phyloP scores from a whole-genome alignment of 2,888 invertebrate species.

The Drosophila seclusa region DNA sequence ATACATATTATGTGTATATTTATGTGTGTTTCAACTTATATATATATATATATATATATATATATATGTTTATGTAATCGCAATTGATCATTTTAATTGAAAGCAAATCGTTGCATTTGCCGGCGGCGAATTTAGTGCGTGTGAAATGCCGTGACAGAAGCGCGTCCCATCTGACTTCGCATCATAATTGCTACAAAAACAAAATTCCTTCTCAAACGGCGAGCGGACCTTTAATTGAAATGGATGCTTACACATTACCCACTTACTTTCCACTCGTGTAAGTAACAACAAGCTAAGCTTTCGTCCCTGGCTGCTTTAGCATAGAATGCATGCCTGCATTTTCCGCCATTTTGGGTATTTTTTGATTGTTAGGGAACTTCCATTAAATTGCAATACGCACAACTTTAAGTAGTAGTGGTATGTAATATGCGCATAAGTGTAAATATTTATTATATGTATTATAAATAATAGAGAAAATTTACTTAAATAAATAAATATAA shows the following conservation, averaged over 20 bases:
- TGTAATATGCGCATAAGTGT: background rate
- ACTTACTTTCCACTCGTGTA: slow-evolving; percentile 73
- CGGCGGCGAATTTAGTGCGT: background rate
- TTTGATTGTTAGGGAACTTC: background rate
- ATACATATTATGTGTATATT: background rate
- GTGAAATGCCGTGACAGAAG: background rate
- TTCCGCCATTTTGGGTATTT: background rate
- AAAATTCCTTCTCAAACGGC: background rate
- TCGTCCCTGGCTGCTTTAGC: background rate
- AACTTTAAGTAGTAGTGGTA: background rate
- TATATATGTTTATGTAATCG: background rate
- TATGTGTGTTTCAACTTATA: background rate
- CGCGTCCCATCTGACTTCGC: no score
- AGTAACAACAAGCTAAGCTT: slow-evolving; percentile 36
- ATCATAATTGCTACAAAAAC: background rate
- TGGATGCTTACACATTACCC: slow-evolving; percentile 71
- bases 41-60: background rate
- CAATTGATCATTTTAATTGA: background rate
- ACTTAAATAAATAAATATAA: background rate
- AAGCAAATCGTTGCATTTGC: background rate
- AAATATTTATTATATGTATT: background rate
- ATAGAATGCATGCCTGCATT: background rate
- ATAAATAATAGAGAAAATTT: background rate
- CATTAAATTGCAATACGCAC: background rate
- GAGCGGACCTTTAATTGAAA: slow-evolving; percentile 18